A percentile compares a stretch with the other conserved stretches of the same genome.
These are phyloP conservation scores for Hesperophylax magnus DNA, from an alignment of 1,140 invertebrate species.

Conservation along the genomic window DNA sequence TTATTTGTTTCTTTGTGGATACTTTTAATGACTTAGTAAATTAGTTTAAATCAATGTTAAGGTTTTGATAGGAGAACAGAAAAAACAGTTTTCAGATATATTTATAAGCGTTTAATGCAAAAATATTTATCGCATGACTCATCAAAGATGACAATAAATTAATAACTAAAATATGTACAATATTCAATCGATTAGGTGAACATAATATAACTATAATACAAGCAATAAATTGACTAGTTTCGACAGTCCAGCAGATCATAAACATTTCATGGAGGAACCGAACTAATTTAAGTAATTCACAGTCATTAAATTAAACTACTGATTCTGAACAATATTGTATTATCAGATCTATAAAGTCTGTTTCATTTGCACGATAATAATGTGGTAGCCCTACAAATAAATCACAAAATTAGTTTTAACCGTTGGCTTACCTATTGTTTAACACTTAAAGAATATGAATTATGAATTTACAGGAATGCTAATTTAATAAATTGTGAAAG, in stretches of 20 bases:
- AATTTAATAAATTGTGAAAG: not conserved
- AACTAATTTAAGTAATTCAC: slow-evolving; percentile 31
- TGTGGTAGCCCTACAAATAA: not conserved
- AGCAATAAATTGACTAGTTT: slow-evolving; percentile 56
- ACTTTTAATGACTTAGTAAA: too few relatives aligned
- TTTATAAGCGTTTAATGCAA: slow-evolving; percentile 59
- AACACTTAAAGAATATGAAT: not conserved
- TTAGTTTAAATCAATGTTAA: not conserved
- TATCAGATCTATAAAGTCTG: not conserved
- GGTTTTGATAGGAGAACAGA: not conserved
- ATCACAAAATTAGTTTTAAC: not conserved
- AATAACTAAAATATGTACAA: slow-evolving; percentile 50
- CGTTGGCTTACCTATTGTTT: not conserved
- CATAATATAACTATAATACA: slow-evolving; percentile 39
- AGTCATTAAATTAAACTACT: slow-evolving; percentile 22
- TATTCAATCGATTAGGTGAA: slow-evolving; percentile 21
- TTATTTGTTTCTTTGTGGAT: too few relatives aligned
- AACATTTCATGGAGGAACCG: slow-evolving; percentile 34
- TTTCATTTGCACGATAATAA: not conserved
- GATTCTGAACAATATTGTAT: slow-evolving; percentile 3
- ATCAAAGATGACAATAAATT: slow-evolving; percentile 55
- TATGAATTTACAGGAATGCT: not conserved
- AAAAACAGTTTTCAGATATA: not conserved
- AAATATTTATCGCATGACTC: slow-evolving; percentile 58
- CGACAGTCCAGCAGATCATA: slow-evolving; percentile 53